Percentiles rank a stretch among this genome's conserved stretches.
Evolutionary conservation across 2,113 vertebrate genomes (phyloP).

Genomic region (Tragelaphus imberbis): DNA sequence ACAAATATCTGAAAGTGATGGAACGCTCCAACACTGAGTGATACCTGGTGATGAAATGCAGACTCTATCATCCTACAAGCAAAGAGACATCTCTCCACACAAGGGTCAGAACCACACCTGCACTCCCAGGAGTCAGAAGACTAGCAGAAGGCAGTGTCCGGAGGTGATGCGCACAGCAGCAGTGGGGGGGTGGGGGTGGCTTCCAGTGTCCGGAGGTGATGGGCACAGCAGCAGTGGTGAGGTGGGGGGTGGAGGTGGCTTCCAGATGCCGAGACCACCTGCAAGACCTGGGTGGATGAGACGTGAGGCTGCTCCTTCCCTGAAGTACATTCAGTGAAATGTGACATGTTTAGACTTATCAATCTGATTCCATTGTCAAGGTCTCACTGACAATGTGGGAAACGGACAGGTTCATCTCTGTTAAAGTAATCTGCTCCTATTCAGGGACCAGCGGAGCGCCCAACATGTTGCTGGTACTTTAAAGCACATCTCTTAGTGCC

Average conservation of each 20-base stretch:
- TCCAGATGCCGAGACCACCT: rapidly evolving
- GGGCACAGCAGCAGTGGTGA: too few relatives aligned
- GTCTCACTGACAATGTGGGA: not conserved
- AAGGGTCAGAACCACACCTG: not conserved
- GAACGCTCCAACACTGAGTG: not conserved
- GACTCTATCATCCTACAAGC: too few relatives aligned
- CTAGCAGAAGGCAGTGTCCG: not conserved
- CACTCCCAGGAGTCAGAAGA: not conserved
- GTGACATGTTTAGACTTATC: not conserved
- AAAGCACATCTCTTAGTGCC: rapidly evolving
- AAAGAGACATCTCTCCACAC: not conserved
- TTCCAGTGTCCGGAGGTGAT: not conserved
- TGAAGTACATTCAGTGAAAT: not conserved
- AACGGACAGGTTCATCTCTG: not conserved
- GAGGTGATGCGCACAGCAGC: too few relatives aligned
- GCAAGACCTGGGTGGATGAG: rapidly evolving
- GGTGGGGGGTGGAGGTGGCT: rapidly evolving
- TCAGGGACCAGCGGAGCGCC: not conserved
- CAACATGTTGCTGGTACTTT: not conserved
- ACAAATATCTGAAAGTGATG: not conserved
- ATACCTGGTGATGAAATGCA: not conserved
- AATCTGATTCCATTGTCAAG: not conserved
- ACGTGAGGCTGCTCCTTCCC: not conserved
- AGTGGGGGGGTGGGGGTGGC: rapidly evolving
- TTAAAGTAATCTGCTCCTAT: not conserved